Evolutionary conservation across 2,113 vertebrate species (phyloP).

Genomic region (Poecilia latipinna): DNA sequence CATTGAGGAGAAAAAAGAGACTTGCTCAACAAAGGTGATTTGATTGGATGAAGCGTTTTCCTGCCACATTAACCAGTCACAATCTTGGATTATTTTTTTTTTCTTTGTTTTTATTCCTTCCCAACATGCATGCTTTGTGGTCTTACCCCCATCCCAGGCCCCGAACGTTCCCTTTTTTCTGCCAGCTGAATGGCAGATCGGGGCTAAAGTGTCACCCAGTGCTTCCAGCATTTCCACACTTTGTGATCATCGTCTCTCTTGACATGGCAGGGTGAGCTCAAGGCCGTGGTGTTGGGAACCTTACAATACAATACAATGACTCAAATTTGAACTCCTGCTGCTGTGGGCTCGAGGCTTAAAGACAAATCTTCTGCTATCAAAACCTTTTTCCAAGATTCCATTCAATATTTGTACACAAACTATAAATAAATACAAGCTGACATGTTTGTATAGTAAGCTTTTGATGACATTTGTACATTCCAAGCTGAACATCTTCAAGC

Average conservation of each 20-base stretch:
- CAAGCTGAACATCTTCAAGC: slow-evolving; percentile 8
- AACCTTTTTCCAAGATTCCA: slow-evolving; percentile 39
- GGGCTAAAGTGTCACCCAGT: slow-evolving; percentile 61
- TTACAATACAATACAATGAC: slow-evolving; percentile 27
- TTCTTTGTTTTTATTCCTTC: slow-evolving; percentile 11
- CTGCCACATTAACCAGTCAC: not conserved
- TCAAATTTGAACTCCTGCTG: slow-evolving; percentile 31
- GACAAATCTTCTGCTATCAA: slow-evolving; percentile 1
- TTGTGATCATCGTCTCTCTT: slow-evolving; percentile 43
- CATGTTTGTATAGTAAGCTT: slow-evolving; percentile 25
- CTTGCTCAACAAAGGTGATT: slow-evolving; percentile 20
- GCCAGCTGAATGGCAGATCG: slow-evolving; percentile 72
- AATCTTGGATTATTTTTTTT: slow-evolving; percentile 4
- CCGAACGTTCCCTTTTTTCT: slow-evolving; percentile 31
- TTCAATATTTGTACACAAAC: not conserved
- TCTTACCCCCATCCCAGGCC: not conserved
- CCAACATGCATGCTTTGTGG: slow-evolving; percentile 6
- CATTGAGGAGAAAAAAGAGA: slow-evolving; percentile 14
- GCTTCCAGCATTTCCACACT: slow-evolving; percentile 27
- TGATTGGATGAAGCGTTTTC: slow-evolving; percentile 44
- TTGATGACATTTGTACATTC: slow-evolving; percentile 37
- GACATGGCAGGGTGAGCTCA: slow-evolving; percentile 51
- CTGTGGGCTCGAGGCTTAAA: slow-evolving; percentile 27
- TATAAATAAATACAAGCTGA: slow-evolving; percentile 16
- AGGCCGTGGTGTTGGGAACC: slow-evolving; percentile 31